Evolutionary conservation across 2,113 vertebrate genomes (phyloP), one percentile per base, ranked within the genome.

Genomic region (Vulpes lagopus): DNA sequence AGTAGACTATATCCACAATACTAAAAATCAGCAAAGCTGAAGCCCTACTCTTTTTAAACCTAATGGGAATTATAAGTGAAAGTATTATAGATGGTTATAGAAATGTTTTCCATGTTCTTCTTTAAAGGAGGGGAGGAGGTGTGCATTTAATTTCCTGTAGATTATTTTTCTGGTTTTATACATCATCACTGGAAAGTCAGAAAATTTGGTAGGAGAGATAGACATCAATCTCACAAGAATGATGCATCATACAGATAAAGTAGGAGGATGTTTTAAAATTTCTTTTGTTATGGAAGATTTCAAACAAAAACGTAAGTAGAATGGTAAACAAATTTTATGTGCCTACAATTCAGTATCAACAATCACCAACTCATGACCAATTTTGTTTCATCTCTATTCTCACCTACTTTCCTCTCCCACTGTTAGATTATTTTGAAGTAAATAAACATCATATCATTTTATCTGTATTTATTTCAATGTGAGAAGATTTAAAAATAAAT

Each of bases 401-500:
- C 76, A 74, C 23, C 23, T 78, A 64, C 55, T 83, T 87, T 38
- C 23, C 35, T 71, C 55, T 78, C 11, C 53, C 23, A 65, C 30
- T 76, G 51, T 82, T 67, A 64, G 38, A 55, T 86, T 91, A 87
- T 51, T 87, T 57, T 90, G 60, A 74, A 30, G 3, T 59, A 78
- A 91, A 55, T 43, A 73, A 53, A 30, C 30, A 65, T 87, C 32
- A 19, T 86, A 89, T 76, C 23, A 65, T 60, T 65, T 84, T 64
- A 90, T 67, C 30, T 1, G 3, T 60, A 20, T 79, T 23, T 79
- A 83, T 89, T 82, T 92, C 10, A 57, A 23, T 91, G 30, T 57
- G 14, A 73, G 17, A 57, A 73, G 55, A 85, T 81, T 49, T 67
- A 69, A 97, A 94, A 96, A 74, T 60, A 92, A 91, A 38, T 25